A percentile compares a stretch with the other conserved stretches of the same genome.
Evolutionary conservation across 2,113 vertebrate species (phyloP).

Genomic region (Odocoileus virginianus): DNA sequence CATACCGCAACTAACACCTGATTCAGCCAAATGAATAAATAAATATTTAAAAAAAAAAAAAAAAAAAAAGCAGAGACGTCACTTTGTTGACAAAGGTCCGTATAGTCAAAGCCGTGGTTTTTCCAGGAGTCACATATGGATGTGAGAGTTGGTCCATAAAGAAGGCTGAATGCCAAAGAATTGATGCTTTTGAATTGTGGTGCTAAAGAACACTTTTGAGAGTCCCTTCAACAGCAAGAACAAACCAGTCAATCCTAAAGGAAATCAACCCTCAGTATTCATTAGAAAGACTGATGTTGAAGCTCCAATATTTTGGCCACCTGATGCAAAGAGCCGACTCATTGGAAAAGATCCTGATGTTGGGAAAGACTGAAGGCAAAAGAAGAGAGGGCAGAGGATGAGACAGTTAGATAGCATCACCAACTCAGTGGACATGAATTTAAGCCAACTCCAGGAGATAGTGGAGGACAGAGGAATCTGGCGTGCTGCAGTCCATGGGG

Average conservation of each 20-base stretch:
- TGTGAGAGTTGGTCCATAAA: background rate
- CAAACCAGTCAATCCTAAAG: background rate
- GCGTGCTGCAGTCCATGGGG: background rate
- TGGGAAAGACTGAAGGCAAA: background rate
- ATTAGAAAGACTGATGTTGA: background rate
- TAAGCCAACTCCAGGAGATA: background rate
- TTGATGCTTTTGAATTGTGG: background rate
- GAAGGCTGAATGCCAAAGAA: background rate
- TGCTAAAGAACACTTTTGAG: background rate
- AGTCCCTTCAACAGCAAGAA: background rate
- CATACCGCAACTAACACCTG: background rate
- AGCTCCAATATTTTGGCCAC: background rate
- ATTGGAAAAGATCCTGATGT: background rate
- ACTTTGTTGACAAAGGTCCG: background rate
- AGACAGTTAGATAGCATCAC: background rate
- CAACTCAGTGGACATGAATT: background rate
- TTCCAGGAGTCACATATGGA: background rate
- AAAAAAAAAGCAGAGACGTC: background rate
- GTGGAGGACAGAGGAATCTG: background rate
- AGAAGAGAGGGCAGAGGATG: background rate
- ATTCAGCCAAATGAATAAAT: background rate
- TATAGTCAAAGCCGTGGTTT: background rate
- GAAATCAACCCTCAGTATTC: background rate
- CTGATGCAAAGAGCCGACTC: background rate
- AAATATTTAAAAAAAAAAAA: background rate